Percentiles rank a stretch among this genome's conserved stretches.
Evolutionary conservation across 2,797 vertebrate genomes (phyloP).

Genomic region (Cheirogaleus major): DNA sequence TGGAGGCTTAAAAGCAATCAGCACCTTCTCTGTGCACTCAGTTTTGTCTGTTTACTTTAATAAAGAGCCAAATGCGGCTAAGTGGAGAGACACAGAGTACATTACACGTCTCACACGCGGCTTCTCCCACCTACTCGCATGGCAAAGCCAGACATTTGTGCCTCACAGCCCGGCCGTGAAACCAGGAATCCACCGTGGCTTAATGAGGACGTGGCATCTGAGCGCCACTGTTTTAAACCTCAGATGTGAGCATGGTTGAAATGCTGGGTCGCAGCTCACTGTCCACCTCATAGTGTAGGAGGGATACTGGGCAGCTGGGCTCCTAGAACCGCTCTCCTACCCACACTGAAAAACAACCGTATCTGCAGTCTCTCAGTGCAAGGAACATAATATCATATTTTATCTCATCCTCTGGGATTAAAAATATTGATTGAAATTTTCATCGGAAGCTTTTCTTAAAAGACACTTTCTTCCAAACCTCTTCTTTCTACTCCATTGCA

Average conservation of each 20-base stretch:
- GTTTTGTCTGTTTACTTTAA: conserved; percentile 79
- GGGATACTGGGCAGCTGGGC: not conserved
- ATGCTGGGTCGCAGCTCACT: not conserved
- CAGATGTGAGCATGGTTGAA: conserved; percentile 11
- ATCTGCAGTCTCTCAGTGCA: conserved; percentile 1
- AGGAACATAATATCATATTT: conserved; percentile 53
- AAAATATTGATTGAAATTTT: conserved; percentile 75
- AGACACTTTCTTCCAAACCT: conserved; percentile 67
- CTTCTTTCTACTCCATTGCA: conserved; percentile 43
- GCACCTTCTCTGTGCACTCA: conserved; percentile 70
- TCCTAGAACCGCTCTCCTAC: not conserved
- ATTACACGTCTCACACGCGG: conserved; percentile 53
- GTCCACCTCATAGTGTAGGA: too few species aligned
- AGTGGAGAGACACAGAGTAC: conserved; percentile 67
- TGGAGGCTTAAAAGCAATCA: conserved; percentile 67
- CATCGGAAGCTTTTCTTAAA: conserved; percentile 75
- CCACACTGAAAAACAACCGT: not conserved
- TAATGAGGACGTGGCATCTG: conserved; percentile 56
- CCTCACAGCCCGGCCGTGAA: conserved; percentile 43
- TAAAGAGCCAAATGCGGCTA: conserved; percentile 69
- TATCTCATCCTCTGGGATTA: conserved; percentile 66
- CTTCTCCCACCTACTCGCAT: conserved; percentile 66
- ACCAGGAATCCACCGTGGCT: conserved; percentile 46
- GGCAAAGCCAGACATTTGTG: conserved; percentile 68
- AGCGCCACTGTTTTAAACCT: conserved; percentile 46